Evolutionary conservation across 2,113 vertebrate genomes (phyloP).

Genomic region (Saccopteryx bilineata): DNA sequence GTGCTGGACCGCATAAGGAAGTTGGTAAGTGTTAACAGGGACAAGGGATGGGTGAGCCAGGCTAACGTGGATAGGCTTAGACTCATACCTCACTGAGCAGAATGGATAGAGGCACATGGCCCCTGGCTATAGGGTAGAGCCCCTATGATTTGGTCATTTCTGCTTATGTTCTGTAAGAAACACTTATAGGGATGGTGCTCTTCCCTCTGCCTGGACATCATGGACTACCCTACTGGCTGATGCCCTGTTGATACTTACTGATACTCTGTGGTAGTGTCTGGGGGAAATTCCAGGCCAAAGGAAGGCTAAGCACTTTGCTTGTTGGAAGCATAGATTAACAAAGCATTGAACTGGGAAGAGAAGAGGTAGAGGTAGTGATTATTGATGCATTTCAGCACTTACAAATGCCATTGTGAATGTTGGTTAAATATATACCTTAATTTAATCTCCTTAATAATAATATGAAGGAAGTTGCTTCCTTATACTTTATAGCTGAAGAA

Average conservation of each 20-base stretch:
- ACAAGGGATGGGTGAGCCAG: neutral
- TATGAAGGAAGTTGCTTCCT: neutral
- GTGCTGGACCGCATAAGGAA: constrained; percentile 91
- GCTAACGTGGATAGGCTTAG: neutral
- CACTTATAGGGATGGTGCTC: neutral
- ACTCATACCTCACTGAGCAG: neutral
- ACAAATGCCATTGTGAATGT: neutral
- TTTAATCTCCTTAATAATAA: neutral
- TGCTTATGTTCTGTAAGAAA: neutral
- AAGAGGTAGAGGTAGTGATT: constrained; percentile 20
- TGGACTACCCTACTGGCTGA: neutral
- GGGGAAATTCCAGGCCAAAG: neutral
- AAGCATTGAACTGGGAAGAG: constrained; percentile 21
- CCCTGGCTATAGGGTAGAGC: neutral
- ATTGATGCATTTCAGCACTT: neutral
- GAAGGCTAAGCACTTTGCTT: neutral
- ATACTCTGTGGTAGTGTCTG: neutral
- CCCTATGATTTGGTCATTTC: neutral
- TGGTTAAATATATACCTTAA: neutral
- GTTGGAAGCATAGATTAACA: neutral
- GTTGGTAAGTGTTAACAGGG: constrained; percentile 84
- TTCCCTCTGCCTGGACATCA: neutral
- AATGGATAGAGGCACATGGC: neutral
- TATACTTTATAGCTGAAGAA: neutral
- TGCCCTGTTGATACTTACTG: neutral